Conservation (phyloP, 1,140 invertebrate genomes). For the Acromyrmex charruanus region DNA sequence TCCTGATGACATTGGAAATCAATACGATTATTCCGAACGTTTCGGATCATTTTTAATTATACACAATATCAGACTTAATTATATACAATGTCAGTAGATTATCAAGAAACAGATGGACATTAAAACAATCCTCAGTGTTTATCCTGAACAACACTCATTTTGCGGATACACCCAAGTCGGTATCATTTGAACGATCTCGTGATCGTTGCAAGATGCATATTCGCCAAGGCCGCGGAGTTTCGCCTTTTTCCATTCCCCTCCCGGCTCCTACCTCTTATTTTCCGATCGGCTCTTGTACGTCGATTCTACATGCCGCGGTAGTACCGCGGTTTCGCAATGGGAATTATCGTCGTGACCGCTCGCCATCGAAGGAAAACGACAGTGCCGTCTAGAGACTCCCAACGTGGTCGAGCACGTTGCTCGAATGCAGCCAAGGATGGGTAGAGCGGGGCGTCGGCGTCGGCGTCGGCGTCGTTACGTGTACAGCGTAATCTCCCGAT, state of each 20-base stretch:
- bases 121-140: background rate
- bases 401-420: background rate
- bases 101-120: background rate
- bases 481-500: background rate
- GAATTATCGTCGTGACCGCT: slow-evolving; percentile 18
- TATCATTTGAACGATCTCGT: slow-evolving; percentile 31
- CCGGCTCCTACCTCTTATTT: background rate
- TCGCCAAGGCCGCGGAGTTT: slow-evolving; percentile 42
- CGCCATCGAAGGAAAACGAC: slow-evolving; percentile 26
- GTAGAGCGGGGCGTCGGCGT: background rate
- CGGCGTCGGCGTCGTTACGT: background rate
- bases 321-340: slow-evolving; percentile 28
- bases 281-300: slow-evolving; percentile 12
- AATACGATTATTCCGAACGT: no score
- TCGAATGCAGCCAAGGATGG: slow-evolving; percentile 22
- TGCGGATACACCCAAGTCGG: slow-evolving; percentile 2
- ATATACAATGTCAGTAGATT: background rate
- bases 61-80: background rate
- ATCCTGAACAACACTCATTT: background rate
- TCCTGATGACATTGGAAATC: no score
- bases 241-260: slow-evolving; percentile 1
- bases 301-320: background rate
- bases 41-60: slow-evolving; percentile 1
- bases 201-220: slow-evolving; percentile 36
- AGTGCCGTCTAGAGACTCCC: slow-evolving; percentile 13